Evolutionary conservation across 2,113 vertebrate genomes (phyloP).

Genomic region (Danionella cerebrum): DNA sequence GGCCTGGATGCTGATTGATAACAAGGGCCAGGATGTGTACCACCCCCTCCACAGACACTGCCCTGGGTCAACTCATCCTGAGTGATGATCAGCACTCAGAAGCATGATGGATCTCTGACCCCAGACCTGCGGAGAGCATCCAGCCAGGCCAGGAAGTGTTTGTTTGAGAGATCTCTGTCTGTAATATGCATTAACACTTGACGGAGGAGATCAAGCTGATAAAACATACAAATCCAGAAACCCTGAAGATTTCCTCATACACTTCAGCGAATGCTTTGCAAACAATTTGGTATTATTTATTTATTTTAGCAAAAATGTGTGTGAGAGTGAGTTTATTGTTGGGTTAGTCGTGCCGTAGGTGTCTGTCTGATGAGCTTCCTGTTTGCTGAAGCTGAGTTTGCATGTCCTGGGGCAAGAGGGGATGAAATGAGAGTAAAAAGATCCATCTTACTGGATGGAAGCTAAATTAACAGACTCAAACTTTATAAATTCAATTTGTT

Average conservation of each 20-base stretch:
- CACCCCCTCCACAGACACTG: neutral
- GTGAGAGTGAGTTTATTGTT: neutral
- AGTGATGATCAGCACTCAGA: neutral
- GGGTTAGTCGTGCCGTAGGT: neutral
- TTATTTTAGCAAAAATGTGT: too few species aligned
- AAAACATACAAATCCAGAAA: too few species aligned
- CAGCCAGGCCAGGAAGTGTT: neutral
- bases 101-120: slow-evolving; percentile 18
- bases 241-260: too few species aligned
- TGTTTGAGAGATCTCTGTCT: neutral
- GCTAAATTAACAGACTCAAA: too few species aligned
- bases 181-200: neutral
- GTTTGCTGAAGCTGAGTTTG: neutral
- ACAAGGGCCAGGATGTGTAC: slow-evolving; percentile 11
- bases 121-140: neutral
- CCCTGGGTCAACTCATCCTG: slow-evolving; percentile 28
- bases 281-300: neutral
- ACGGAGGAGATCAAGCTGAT: neutral
- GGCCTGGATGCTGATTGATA: neutral
- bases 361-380: neutral
- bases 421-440: neutral
- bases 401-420: slow-evolving; percentile 6
- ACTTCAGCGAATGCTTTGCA: neutral
- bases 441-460: too few species aligned
- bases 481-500: too few species aligned